Evolutionary conservation across 2,888 invertebrate genomes (phyloP).

Genomic region (Chydorus sphaericus): DNA sequence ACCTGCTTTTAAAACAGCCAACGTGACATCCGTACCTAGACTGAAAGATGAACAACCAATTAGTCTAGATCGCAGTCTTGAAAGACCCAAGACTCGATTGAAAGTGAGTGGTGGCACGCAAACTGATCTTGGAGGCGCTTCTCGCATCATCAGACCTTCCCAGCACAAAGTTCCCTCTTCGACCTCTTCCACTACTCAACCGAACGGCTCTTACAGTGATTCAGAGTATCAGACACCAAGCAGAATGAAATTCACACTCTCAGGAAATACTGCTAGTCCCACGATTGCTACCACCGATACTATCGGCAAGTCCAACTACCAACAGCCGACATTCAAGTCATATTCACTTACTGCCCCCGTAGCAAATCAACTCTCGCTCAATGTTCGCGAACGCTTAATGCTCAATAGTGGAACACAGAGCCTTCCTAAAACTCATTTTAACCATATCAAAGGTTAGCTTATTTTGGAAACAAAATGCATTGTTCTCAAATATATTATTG

Average conservation of each 20-base stretch:
- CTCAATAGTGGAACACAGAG: conserved; percentile 69
- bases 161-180: conserved; percentile 12
- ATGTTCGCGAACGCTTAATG: conserved; percentile 64
- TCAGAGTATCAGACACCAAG: conserved; percentile 11
- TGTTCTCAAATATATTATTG: no score
- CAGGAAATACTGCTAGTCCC: neutral
- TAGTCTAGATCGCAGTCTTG: conserved; percentile 12
- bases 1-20: conserved; percentile 45
- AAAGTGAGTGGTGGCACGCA: conserved; percentile 84
- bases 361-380: conserved; percentile 72
- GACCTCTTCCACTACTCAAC: conserved; percentile 17
- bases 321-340: neutral
- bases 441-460: conserved; percentile 5
- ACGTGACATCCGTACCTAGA: conserved; percentile 70
- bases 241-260: neutral
- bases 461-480: neutral
- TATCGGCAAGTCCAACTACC: neutral
- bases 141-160: conserved; percentile 1
- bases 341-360: conserved; percentile 62
- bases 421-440: conserved; percentile 45
- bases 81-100: conserved; percentile 32
- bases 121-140: conserved; percentile 34
- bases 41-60: conserved; percentile 29
- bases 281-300: neutral
- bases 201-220: conserved; percentile 14